phyloP scores from a whole-genome alignment of 1,140 invertebrate genomes.

The Sycobia sp. region DNA sequence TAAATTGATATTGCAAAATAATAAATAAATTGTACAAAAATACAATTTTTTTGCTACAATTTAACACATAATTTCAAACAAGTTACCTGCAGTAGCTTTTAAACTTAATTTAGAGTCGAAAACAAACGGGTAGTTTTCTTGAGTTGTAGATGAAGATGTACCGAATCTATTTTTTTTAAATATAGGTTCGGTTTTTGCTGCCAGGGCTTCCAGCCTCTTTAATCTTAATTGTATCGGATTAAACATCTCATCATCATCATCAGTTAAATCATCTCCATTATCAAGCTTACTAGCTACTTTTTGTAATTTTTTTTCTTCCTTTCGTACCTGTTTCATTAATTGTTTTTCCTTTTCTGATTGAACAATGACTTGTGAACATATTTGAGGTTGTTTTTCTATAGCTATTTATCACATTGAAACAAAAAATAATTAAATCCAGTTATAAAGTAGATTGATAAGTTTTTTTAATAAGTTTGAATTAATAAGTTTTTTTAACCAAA shows the following conservation, averaged over 20 bases:
- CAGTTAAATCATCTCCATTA: constrained; percentile 60
- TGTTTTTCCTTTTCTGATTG: constrained; percentile 84
- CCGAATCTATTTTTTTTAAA: constrained; percentile 45
- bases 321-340: constrained; percentile 80
- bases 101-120: constrained; percentile 77
- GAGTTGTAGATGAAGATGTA: constrained; percentile 44
- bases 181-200: constrained; percentile 55
- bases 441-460: constrained; percentile 18
- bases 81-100: constrained; percentile 68
- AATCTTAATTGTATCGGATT: constrained; percentile 54
- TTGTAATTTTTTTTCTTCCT: constrained; percentile 85
- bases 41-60: neutral
- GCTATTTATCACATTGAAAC: constrained; percentile 26
- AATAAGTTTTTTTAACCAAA: constrained; percentile 47
- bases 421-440: neutral
- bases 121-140: constrained; percentile 80
- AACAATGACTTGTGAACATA: constrained; percentile 78
- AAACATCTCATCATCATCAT: constrained; percentile 60
- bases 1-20: no score
- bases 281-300: constrained; percentile 63
- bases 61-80: neutral
- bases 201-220: constrained; percentile 59
- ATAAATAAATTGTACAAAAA: neutral
- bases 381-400: constrained; percentile 60
- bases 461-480: constrained; percentile 14